Evolutionary conservation across 2,797 vertebrate genomes (phyloP).

Genomic region (Taenioides sp.): DNA sequence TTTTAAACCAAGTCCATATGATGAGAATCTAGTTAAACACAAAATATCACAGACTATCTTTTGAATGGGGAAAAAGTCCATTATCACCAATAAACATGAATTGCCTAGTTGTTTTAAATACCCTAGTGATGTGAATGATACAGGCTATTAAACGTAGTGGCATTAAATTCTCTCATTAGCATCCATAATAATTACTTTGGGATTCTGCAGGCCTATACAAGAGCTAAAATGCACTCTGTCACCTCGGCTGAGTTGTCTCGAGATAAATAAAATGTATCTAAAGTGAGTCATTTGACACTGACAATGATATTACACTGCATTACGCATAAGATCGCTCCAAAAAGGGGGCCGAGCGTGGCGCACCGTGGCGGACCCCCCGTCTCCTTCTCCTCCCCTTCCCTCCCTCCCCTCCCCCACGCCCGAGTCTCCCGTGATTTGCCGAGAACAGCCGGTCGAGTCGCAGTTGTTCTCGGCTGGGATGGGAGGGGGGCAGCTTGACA

Average conservation of each 20-base stretch:
- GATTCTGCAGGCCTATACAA: too few species aligned
- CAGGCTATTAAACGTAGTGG: too few species aligned
- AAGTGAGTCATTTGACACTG: background rate
- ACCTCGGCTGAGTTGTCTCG: background rate
- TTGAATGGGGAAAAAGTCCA: too few species aligned
- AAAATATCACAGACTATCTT: too few species aligned
- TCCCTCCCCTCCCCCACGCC: slow-evolving; percentile 20
- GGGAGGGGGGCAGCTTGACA: slow-evolving; percentile 75
- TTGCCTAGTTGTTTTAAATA: too few species aligned
- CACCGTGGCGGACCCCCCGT: slow-evolving; percentile 41
- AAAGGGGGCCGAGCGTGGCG: slow-evolving; percentile 31
- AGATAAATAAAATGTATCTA: background rate
- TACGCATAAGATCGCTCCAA: slow-evolving; percentile 6
- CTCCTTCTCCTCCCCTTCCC: slow-evolving; percentile 17
- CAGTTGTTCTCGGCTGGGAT: slow-evolving; percentile 64
- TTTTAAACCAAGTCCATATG: too few species aligned
- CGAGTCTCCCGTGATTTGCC: slow-evolving; percentile 61
- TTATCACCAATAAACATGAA: too few species aligned
- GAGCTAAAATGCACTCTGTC: background rate
- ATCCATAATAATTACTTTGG: too few species aligned
- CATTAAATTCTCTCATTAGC: too few species aligned
- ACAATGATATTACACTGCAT: background rate
- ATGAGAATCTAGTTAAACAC: too few species aligned
- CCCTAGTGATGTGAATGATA: too few species aligned
- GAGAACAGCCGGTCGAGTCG: slow-evolving; percentile 61